These are phyloP conservation scores for Steromphala cineraria DNA, from an alignment of 2,888 invertebrate species.

Conservation along the genomic window DNA sequence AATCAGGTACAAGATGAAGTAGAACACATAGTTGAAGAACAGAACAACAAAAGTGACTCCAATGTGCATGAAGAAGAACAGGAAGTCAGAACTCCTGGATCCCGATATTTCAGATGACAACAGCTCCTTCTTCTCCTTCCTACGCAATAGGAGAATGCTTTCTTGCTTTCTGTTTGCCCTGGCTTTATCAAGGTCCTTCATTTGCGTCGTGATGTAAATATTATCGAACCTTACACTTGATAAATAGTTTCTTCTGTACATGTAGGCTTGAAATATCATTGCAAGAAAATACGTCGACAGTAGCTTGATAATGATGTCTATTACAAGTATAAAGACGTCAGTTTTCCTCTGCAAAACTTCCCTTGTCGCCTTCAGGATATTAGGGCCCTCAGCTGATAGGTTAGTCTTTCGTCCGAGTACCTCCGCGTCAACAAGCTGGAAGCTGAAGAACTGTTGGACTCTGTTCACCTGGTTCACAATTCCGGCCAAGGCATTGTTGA, in stretches of 20 bases:
- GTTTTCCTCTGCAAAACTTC: background rate
- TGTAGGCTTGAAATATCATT: background rate
- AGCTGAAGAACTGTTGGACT: background rate
- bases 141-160: background rate
- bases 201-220: background rate
- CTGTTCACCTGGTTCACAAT: background rate
- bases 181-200: background rate
- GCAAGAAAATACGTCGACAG: background rate
- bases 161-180: background rate
- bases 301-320: background rate
- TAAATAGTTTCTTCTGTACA: background rate
- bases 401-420: background rate
- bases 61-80: background rate
- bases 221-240: background rate
- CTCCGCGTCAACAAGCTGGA: background rate
- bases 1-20: background rate
- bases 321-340: background rate
- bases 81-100: background rate
- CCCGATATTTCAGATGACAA: background rate
- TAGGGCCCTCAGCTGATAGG: background rate
- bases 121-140: background rate
- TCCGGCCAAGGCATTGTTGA: background rate
- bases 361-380: background rate
- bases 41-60: background rate
- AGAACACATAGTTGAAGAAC: background rate